phyloP scores from a whole-genome alignment of 1,140 invertebrate species.

The Trichonephila inaurata region DNA sequence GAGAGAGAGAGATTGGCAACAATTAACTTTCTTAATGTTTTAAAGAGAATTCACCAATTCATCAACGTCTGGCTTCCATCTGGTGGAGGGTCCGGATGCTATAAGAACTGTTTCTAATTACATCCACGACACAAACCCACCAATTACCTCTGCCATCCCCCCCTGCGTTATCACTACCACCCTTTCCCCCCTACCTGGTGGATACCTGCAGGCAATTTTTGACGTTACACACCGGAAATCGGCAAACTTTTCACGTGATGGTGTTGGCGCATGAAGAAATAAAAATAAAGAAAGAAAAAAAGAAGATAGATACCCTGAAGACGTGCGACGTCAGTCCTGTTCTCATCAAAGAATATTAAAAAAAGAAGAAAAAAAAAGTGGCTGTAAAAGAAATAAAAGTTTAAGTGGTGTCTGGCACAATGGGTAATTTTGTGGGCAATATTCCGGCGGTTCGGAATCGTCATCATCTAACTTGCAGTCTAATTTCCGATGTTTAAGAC shows the following conservation, averaged over 20 bases:
- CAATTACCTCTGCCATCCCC: conserved; percentile 35
- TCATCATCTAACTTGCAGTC: background rate
- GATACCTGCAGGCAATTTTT: background rate
- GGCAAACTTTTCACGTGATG: conserved; percentile 39
- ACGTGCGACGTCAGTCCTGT: conserved; percentile 33
- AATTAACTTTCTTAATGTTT: conserved; percentile 70
- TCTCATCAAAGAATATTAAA: conserved; percentile 8
- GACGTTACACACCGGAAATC: conserved; percentile 56
- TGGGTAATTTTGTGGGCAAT: conserved; percentile 61
- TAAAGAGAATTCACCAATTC: conserved; percentile 49
- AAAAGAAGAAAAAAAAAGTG: background rate
- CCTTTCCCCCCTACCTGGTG: background rate
- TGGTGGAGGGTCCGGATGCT: conserved; percentile 45
- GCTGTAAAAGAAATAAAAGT: conserved; percentile 1
- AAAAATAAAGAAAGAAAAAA: background rate
- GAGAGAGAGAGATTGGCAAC: conserved; percentile 41
- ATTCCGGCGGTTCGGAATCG: conserved; percentile 32
- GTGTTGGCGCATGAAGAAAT: background rate
- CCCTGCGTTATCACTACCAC: conserved; percentile 30
- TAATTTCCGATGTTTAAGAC: conserved; percentile 31
- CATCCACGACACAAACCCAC: conserved; percentile 62
- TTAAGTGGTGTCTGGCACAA: conserved; percentile 51
- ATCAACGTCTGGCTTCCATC: conserved; percentile 64
- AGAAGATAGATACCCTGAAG: background rate
- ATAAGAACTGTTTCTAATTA: conserved; percentile 63